Conservation (phyloP, 1,140 invertebrate genomes). For the Oedothorax gibbosus region DNA sequence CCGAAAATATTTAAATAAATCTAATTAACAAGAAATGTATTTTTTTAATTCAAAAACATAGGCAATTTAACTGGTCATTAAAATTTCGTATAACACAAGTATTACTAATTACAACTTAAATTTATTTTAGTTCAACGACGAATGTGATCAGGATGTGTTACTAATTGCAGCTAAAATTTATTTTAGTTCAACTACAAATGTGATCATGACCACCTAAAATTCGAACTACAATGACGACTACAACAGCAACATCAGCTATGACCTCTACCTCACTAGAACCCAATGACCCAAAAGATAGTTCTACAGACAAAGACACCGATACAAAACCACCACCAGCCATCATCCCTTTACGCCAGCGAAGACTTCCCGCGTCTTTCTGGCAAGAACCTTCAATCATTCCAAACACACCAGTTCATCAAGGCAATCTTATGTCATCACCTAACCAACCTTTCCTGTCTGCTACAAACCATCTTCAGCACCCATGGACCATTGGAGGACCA, state of each 20-base stretch:
- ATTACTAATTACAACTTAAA: no score
- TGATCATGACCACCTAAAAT: no score
- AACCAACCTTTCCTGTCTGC: not conserved
- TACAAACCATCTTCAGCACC: not conserved
- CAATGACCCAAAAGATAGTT: not conserved
- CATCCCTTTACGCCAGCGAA: constrained; percentile 30
- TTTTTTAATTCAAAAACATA: no score
- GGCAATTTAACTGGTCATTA: no score
- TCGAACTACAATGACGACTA: not conserved
- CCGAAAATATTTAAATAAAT: no score
- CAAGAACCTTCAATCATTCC: constrained; percentile 41
- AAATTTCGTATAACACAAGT: no score
- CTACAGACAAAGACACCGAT: not conserved
- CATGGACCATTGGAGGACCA: not conserved
- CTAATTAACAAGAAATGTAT: no score
- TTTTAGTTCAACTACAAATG: no score
- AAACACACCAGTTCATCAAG: not conserved
- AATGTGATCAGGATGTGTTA: no score
- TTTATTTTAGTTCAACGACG: no score
- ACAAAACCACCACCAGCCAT: constrained; percentile 1
- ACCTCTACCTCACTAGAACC: constrained; percentile 1
- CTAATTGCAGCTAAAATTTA: no score
- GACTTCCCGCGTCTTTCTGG: constrained; percentile 44
- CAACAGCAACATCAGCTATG: not conserved
- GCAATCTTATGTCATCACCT: not conserved